Base-by-base conservation (phyloP, 2,113 vertebrate genomes). In the Erythrocebus patas region DNA sequence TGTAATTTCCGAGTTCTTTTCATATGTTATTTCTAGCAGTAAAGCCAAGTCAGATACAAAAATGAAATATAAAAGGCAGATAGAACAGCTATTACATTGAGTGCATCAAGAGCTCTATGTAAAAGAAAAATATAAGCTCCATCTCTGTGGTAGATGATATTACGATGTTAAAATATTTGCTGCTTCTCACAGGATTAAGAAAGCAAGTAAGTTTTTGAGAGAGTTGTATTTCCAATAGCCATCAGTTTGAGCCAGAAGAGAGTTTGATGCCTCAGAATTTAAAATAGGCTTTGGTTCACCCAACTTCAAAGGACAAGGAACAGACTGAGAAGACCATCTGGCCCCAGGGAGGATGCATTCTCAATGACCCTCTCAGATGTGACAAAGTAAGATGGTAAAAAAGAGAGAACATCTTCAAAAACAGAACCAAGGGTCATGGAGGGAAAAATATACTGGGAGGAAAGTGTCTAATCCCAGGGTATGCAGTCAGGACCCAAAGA, bases 371-470 rank as follows among this genome's bases (percentile, higher is more conserved):
- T 75, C 32, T 95, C 16, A 64, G 9, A 16, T 1, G 8, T 18
- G 55, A 73, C 18, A 27, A 30, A 32, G 13, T 79, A n/a, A 79
- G 20, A 23, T 17, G 20, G 9, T 30, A 11, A 75, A 38, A 79
- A 78, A 89, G 30, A 8, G 79, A 35, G 3, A 1, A 23, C 1
- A 30, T 52, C 13, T 43, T 8, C 32, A 57, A 80, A 52, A 48
- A 1, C 13, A 32, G 7, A 64, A 11, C 7, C 4, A 14, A 22
- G 22, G 6, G 3, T 18, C 25, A 0, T 0, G 4, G 6, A 5
- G 2, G 0, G 1, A 25, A 52, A 12, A 4, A 9, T 8, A 16
- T 20, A 8, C 4, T 45, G 2, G 70, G 52, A 38, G 32, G 10
- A 7, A 52, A 6, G 7, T 23, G 4, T 50, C 32, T 61, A 9